Base-by-base conservation (phyloP, 1,140 invertebrate genomes). In the Samia ricini region DNA sequence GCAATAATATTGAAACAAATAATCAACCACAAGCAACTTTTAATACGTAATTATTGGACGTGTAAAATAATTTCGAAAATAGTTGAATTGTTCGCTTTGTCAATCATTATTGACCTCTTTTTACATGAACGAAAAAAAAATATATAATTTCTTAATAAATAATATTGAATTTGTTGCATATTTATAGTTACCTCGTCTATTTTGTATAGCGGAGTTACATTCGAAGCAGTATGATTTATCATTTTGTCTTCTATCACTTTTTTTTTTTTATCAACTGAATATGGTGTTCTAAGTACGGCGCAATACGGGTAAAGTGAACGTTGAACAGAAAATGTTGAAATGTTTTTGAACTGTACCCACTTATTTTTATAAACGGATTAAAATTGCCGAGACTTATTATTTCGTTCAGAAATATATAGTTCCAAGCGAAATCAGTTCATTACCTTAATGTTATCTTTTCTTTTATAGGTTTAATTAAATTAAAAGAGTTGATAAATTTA, bases 161-260 rank as follows among this genome's bases (percentile, higher is more conserved):
- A n/a, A n/a, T n/a, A n/a, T n/a, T n/a, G n/a, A n/a, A n/a, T 26
- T 4, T 26, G 8, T 26, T 26, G 26, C 3, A 26, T 4, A 26
- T 26, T 26, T 26, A 26, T 3, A 3, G 8, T 68, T 75, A 83
- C 81, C 73, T 82, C 79, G 72, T 75, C 76, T 50, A 56, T 75
- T 57, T 74, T 60, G 49, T 59, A 56, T 26, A 82, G 65, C 12
- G 77, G 70, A 54, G 81, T 72, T 29, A 83, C 64, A 4, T 66
- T 57, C 15, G 71, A 69, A 64, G 76, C 72, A 26, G 77, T 33
- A 50, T 81, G 77, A 49, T 78, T 71, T 57, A 80, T 73, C 81
- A 83, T 83, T 63, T 61, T 72, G 7, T 15, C n/a, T 42, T 42
- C 4, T 15, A 42, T 3, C 33, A 42, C 33, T 15, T 3, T 3